Evolutionary conservation across 2,797 vertebrate genomes (phyloP).

Genomic region (Channa striata): DNA sequence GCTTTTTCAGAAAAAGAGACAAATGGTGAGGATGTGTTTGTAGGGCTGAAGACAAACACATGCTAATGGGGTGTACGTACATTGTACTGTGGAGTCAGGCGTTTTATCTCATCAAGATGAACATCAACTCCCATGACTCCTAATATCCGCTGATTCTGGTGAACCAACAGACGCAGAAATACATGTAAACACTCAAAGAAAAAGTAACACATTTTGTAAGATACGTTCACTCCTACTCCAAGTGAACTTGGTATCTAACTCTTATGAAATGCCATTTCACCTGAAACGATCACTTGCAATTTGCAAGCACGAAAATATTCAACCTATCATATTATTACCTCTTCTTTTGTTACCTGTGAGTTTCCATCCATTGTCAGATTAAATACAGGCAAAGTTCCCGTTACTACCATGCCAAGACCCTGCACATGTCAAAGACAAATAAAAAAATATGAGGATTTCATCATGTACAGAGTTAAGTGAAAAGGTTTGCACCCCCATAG

Average conservation of each 20-base stretch:
- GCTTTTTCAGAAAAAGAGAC: constrained; percentile 63
- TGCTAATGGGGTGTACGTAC: constrained; percentile 63
- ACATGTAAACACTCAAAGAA: neutral
- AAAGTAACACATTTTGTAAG: constrained; percentile 4
- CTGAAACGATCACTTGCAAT: neutral
- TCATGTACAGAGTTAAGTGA: neutral
- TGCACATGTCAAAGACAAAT: constrained; percentile 65
- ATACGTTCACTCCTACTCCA: neutral
- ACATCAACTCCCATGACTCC: constrained; percentile 99
- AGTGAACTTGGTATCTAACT: too few relatives aligned
- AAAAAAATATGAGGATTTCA: neutral
- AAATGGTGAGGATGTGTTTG: neutral
- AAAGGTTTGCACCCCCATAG: too few relatives aligned
- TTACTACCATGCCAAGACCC: constrained; percentile 96
- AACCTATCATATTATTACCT: neutral
- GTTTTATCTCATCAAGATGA: constrained; percentile 96
- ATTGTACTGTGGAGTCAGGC: constrained; percentile 91
- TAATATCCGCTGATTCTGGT: constrained; percentile 96
- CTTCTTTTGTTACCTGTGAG: constrained; percentile 81
- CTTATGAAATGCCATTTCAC: neutral
- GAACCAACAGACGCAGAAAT: constrained; percentile 19
- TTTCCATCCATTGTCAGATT: constrained; percentile 94
- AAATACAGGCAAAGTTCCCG: constrained; percentile 96
- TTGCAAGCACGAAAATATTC: neutral
- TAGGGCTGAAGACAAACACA: constrained; percentile 4